Conservation (phyloP, 2,113 vertebrate genomes). For the Tragelaphus strepsiceros region DNA sequence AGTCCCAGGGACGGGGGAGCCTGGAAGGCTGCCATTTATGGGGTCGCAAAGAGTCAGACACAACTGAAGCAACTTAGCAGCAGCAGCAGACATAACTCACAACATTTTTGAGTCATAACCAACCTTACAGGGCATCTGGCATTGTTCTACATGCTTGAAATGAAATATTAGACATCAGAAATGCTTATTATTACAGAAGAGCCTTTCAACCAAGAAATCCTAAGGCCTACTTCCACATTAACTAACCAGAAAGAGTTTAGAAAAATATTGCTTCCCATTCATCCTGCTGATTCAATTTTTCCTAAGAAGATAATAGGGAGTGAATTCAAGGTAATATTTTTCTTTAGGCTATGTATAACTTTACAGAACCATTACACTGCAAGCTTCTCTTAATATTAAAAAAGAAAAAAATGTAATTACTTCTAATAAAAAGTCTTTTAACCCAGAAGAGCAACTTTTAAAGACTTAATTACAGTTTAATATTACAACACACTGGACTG, state of each 20-base stretch:
- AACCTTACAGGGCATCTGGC: background rate
- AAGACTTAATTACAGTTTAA: background rate
- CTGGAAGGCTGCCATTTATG: too few species aligned
- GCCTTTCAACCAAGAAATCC: background rate
- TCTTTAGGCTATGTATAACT: background rate
- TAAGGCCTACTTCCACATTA: background rate
- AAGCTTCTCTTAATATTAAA: background rate
- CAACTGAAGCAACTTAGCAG: too few species aligned
- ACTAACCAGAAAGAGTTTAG: background rate
- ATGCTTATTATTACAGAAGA: background rate
- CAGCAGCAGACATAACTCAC: background rate
- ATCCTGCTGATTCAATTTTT: background rate
- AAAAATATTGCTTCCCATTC: background rate
- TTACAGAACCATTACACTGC: background rate
- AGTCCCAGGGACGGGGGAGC: too few species aligned
- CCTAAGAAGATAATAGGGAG: background rate
- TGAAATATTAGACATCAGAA: background rate
- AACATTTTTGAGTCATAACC: background rate
- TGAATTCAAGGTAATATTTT: background rate
- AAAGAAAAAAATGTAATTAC: background rate
- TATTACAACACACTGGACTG: background rate
- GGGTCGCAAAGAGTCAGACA: too few species aligned
- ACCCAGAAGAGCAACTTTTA: background rate
- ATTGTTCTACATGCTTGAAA: background rate
- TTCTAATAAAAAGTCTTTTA: slow-evolving; percentile 17